Conservation (phyloP, 2,888 invertebrate genomes). For the Mythimna lalbum region DNA sequence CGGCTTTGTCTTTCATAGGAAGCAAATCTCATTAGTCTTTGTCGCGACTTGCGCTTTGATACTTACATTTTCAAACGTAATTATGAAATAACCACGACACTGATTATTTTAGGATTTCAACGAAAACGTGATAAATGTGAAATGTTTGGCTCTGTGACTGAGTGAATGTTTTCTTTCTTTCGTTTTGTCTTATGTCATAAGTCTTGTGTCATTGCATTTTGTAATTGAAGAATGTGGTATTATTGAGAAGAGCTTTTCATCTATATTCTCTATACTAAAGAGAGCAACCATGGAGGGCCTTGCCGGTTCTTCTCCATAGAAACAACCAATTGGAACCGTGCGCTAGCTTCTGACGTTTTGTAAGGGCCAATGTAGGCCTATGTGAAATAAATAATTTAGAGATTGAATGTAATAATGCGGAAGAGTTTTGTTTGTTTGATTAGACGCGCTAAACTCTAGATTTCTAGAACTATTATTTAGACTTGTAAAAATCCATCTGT, state of each 20-base stretch:
- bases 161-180: conserved; percentile 5
- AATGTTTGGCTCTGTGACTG: conserved; percentile 7
- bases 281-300: no score
- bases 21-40: conserved; percentile 80
- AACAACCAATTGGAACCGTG: no score
- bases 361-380: no score
- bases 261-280: background rate
- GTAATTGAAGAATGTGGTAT: background rate
- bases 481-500: no score
- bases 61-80: conserved; percentile 64
- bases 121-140: conserved; percentile 17
- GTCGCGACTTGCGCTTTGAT: conserved; percentile 63
- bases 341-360: no score
- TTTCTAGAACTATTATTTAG: no score
- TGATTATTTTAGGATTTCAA: conserved; percentile 51
- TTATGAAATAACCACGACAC: conserved; percentile 46
- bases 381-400: no score
- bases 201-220: conserved; percentile 1
- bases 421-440: no score
- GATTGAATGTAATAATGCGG: no score
- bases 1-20: conserved; percentile 72
- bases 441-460: no score
- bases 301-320: no score
- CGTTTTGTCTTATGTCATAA: conserved; percentile 1
- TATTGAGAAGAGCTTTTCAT: background rate